Base-by-base conservation (phyloP, 2,888 invertebrate genomes). In the Noctua fimbriata region DNA sequence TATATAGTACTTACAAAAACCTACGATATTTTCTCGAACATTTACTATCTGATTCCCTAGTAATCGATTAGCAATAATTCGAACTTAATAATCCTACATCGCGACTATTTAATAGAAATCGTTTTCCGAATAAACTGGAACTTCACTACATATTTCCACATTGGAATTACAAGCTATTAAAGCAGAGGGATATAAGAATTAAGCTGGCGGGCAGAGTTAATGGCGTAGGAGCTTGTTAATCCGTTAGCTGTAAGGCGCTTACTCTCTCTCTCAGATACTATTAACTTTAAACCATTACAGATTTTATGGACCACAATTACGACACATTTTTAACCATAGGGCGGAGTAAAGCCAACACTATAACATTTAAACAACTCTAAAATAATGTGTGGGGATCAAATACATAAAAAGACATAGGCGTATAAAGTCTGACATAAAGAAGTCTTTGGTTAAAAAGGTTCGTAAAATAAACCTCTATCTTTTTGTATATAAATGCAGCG, bases 241-340 rank as follows among this genome's bases (percentile, higher is more conserved):
- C 83, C 84, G 75, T 85, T 85, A 82, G 79, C 84, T 79, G 82
- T 86, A 87, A 89, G 86, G 84, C 85, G 88, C 85, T 90, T 89
- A 90, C 86, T 87, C 89, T 89, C 81, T 89, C 86, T 87, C 89
- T 89, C 81, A 77, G 72, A 85, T 78, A 79, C 78, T 79, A 80
- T 86, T 83, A 86, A 85, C 74, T 83, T 77, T 70, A 83, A 83
- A 70, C 76, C 63, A 81, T 81, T 78, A 85, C 58, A 69, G 74
- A 47, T 78, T 86, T 84, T 79, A 84, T 76, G 63, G 41, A 78
- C 80, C 41, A 81, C 77, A 83, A 79, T 83, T 77, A 77, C 60
- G 80, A 69, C 70, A 73, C 76, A 74, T 77, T 84, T 84, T 73
- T 71, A 36, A 80, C 74, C 36, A 12, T 79, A 18, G 52, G 18